Percentiles rank a stretch among this genome's conserved stretches.
Conservation (phyloP, 2,888 invertebrate genomes). For the Agrilus mali region DNA sequence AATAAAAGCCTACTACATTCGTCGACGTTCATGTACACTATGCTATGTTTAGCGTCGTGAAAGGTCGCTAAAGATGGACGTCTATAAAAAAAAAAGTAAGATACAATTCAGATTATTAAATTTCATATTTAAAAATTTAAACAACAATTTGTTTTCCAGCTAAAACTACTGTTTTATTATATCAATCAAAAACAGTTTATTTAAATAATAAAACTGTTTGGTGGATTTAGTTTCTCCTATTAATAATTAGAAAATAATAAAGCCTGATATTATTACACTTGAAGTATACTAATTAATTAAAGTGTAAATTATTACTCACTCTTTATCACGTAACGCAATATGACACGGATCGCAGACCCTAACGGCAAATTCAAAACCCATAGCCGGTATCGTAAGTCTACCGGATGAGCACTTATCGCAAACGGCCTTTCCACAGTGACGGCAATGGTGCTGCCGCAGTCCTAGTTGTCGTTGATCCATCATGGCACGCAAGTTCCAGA, state of each 20-base stretch:
- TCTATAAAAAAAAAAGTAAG: slow-evolving; percentile 36
- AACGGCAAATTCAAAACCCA: slow-evolving; percentile 98
- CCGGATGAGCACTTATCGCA: slow-evolving; percentile 87
- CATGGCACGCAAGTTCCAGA: slow-evolving; percentile 98
- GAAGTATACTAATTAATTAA: neutral
- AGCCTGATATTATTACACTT: too few species aligned
- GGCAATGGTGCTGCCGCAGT: slow-evolving; percentile 81
- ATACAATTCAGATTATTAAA: neutral
- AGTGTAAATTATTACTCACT: slow-evolving; percentile 47
- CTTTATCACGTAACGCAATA: slow-evolving; percentile 66
- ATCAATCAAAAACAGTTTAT: too few species aligned
- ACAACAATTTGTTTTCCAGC: too few species aligned
- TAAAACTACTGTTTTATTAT: too few species aligned
- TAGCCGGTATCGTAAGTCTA: slow-evolving; percentile 79
- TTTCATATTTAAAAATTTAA: too few species aligned
- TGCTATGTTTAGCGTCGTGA: slow-evolving; percentile 89
- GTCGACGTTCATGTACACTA: slow-evolving; percentile 80
- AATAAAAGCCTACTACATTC: slow-evolving; percentile 76
- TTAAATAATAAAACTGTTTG: neutral
- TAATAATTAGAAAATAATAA: too few species aligned
- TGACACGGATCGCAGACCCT: slow-evolving; percentile 91
- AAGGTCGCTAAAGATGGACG: slow-evolving; percentile 86
- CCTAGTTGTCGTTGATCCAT: slow-evolving; percentile 93
- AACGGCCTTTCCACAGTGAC: slow-evolving; percentile 89
- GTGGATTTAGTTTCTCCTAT: neutral